Conservation (phyloP, 2,113 vertebrate genomes). For the Thryonomys swinderianus region DNA sequence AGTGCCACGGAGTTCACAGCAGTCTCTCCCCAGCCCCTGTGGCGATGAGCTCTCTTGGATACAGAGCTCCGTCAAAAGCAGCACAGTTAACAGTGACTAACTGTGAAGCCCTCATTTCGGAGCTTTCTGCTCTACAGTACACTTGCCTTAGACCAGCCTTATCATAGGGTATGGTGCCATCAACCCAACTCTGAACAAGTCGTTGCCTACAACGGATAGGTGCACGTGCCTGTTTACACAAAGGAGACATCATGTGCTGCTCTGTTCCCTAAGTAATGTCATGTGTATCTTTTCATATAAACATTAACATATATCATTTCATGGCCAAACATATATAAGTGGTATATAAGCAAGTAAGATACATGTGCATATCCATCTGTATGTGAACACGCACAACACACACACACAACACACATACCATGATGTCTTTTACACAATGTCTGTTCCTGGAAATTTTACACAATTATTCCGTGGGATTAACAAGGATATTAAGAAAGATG, state of each 20-base stretch:
- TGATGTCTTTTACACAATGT: background rate
- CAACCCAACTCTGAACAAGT: background rate
- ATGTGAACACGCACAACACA: no score
- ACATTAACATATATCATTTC: background rate
- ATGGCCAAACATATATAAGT: background rate
- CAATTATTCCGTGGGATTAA: slow-evolving; percentile 16
- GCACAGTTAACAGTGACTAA: background rate
- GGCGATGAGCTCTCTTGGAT: background rate
- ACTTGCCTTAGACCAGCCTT: background rate
- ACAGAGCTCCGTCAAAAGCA: background rate
- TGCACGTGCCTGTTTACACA: background rate
- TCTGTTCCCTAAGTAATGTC: background rate
- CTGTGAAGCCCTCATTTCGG: background rate
- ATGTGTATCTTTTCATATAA: background rate
- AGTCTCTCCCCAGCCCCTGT: background rate
- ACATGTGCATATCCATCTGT: background rate
- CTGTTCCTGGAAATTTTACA: background rate
- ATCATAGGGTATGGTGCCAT: background rate
- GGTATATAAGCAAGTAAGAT: background rate
- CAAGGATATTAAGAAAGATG: background rate
- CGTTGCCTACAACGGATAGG: background rate
- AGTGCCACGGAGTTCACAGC: background rate
- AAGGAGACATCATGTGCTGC: background rate
- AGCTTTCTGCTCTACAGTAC: background rate
- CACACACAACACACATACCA: background rate